These are phyloP conservation scores for Anaspis maculata DNA, from an alignment of 2,888 invertebrate genomes.

Conservation along the genomic window DNA sequence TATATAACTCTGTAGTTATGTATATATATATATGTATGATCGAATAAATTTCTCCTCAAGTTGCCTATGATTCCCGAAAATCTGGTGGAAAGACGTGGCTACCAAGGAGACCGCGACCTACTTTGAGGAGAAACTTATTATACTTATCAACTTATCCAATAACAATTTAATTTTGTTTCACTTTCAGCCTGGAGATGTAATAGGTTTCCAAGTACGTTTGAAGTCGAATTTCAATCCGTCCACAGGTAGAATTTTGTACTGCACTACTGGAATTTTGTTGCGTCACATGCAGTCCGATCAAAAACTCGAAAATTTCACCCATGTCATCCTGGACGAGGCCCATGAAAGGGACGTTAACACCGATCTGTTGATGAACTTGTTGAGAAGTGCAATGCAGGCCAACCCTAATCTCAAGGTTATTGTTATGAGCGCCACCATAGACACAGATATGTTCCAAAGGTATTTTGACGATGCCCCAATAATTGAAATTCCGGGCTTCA, in stretches of 20 bases:
- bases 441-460: slow-evolving; percentile 51
- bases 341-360: slow-evolving; percentile 64
- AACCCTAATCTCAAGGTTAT: slow-evolving; percentile 53
- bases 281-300: slow-evolving; percentile 42
- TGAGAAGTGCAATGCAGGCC: slow-evolving; percentile 46
- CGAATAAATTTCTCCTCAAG: too few relatives aligned
- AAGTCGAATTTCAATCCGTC: slow-evolving; percentile 46
- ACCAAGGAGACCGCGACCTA: too few relatives aligned
- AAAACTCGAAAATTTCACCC: slow-evolving; percentile 49
- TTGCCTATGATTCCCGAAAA: too few relatives aligned
- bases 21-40: too few relatives aligned
- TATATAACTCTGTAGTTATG: too few relatives aligned
- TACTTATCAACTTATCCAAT: not conserved
- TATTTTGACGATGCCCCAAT: slow-evolving; percentile 43
- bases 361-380: slow-evolving; percentile 54
- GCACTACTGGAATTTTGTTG: slow-evolving; percentile 54
- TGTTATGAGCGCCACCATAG: slow-evolving; percentile 68
- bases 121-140: not conserved
- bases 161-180: not conserved
- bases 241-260: slow-evolving; percentile 56
- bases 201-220: slow-evolving; percentile 61
- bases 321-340: slow-evolving; percentile 66
- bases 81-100: too few relatives aligned
- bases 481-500: slow-evolving; percentile 45
- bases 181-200: slow-evolving; percentile 49